A percentile compares a stretch with the other conserved stretches of the same genome.
Conservation (phyloP, 2,888 invertebrate species). For the Apodemia mormo region DNA sequence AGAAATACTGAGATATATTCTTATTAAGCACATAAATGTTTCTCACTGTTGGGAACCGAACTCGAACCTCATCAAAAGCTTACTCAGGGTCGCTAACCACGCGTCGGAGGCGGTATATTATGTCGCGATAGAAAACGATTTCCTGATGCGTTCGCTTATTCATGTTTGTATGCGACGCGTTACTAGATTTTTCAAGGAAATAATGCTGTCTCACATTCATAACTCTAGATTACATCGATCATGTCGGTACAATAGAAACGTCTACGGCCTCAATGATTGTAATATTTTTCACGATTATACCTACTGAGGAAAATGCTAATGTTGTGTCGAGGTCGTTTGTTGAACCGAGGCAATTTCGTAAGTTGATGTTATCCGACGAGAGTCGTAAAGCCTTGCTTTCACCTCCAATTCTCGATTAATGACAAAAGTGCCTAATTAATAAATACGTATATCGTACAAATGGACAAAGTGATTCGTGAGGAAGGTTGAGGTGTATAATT, state of each 20-base stretch:
- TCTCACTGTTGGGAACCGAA: no score
- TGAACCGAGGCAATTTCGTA: conserved; percentile 6
- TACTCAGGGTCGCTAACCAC: no score
- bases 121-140: conserved; percentile 1
- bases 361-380: not conserved
- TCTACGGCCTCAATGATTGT: not conserved
- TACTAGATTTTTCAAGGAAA: conserved; percentile 1
- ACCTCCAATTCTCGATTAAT: not conserved
- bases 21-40: no score
- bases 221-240: conserved; percentile 7
- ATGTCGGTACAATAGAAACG: not conserved
- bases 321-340: conserved; percentile 12
- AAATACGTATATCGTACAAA: not conserved
- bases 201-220: conserved; percentile 9
- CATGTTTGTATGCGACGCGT: conserved; percentile 7
- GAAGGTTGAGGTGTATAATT: no score
- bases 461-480: no score
- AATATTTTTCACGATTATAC: conserved; percentile 13
- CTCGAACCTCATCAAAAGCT: no score
- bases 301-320: conserved; percentile 5
- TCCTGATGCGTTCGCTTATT: conserved; percentile 1
- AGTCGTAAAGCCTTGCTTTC: conserved; percentile 4
- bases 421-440: not conserved
- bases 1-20: no score
- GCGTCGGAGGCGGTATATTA: not conserved